Base-by-base conservation (phyloP, 1,140 invertebrate genomes). In the Drosophila eugracilis region DNA sequence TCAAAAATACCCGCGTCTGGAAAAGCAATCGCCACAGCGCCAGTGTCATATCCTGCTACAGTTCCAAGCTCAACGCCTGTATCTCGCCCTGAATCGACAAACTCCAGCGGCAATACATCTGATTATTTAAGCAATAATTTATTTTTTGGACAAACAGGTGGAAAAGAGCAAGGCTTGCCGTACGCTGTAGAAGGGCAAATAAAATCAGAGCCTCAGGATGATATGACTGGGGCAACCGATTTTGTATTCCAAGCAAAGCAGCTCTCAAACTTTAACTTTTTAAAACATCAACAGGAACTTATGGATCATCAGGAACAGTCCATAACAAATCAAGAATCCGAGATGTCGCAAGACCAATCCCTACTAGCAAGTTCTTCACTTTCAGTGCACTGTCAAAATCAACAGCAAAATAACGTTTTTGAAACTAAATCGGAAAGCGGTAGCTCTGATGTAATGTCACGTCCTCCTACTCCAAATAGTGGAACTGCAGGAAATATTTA, bases 371-470 rank as follows among this genome's bases (percentile, higher is more conserved):
- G 59, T 24, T 37, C 49, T 19, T n/a, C 45, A 21, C 5, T 47
- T 39, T 5, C 65, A 45, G 14, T 10, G 2, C 55, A 62, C 26
- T 55, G 58, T 44, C 75, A 75, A 4, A 53, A 45, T 12, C 73
- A 76, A 67, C 67, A 79, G 30, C 78, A 90, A 57, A 28, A 42
- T 1, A 89, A 79, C 34, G 76, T 57, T 45, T 92, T 77, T 45
- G 91, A 92, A 39, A 90, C 91, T 0, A 92, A 91, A 42, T 92
- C 91, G 4, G 91, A 92, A 39, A 90, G 86, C 39, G 91, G 86
- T 5, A 91, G 91, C 28, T 91, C 91, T 6, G 91, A 91, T 41
- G 85, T 91, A 1, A 66, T 90, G n/a, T 92, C 91, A 3, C 75
- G 91, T 6, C 91, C 91, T 9, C 89, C 81, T n/a, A 90, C 86